A percentile compares a stretch with the other conserved stretches of the same genome.
Evolutionary conservation across 1,140 invertebrate genomes (phyloP).

Genomic region (Drosophila lowei): DNA sequence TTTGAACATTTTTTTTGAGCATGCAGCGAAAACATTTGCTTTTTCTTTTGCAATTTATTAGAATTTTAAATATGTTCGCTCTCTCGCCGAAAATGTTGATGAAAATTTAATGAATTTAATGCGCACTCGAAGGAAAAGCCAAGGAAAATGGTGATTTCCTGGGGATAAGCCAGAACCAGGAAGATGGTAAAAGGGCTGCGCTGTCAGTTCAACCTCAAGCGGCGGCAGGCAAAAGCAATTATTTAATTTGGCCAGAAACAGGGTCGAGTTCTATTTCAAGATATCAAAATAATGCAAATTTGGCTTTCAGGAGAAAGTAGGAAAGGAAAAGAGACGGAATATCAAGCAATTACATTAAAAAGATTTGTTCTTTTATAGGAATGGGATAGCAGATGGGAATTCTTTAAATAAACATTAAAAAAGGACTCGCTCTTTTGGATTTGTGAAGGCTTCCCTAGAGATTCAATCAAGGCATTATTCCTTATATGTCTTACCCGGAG

Average conservation of each 20-base stretch:
- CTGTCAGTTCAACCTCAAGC: conserved; percentile 9
- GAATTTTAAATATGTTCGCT: conserved; percentile 72
- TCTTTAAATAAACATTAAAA: conserved; percentile 38
- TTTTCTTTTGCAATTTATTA: conserved; percentile 61
- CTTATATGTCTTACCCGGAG: not conserved
- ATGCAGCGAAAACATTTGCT: conserved; percentile 58
- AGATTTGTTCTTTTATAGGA: too few species aligned
- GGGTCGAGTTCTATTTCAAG: conserved; percentile 6
- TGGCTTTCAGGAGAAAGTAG: not conserved
- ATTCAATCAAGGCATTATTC: too few species aligned
- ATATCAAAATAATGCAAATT: conserved; percentile 30
- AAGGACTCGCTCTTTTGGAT: not conserved
- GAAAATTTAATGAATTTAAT: conserved; percentile 80
- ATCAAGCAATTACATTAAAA: too few species aligned
- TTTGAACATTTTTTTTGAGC: conserved; percentile 46
- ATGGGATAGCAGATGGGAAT: not conserved
- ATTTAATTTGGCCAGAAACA: conserved; percentile 28
- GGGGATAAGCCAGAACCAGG: not conserved
- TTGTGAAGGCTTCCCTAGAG: not conserved
- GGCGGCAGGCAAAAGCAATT: conserved; percentile 12
- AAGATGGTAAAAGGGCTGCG: conserved; percentile 15
- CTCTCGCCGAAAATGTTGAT: conserved; percentile 54
- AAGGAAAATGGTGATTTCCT: conserved; percentile 20
- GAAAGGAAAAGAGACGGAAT: not conserved
- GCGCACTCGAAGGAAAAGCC: conserved; percentile 22